Percentiles rank a stretch among this genome's conserved stretches.
These are phyloP conservation scores for Chinchilla lanigera DNA, from an alignment of 2,113 vertebrate genomes.

Conservation along the genomic window DNA sequence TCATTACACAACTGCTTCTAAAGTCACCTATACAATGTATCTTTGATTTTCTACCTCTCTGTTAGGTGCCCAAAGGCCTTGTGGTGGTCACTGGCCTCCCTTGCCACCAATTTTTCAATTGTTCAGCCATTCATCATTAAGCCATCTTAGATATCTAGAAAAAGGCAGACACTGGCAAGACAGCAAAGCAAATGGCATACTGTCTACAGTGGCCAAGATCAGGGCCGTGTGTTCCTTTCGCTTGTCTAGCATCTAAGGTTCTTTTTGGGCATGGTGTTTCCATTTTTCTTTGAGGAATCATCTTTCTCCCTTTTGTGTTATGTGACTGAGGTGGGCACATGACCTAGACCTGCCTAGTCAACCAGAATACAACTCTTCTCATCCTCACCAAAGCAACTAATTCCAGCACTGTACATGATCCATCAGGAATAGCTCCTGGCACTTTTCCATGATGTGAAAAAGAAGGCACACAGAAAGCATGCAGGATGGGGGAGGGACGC, in stretches of 20 bases:
- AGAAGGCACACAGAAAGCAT: not conserved
- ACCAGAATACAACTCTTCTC: not conserved
- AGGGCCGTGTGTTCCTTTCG: not conserved
- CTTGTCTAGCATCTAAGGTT: not conserved
- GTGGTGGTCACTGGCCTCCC: not conserved
- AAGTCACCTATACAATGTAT: not conserved
- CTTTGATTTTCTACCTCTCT: not conserved
- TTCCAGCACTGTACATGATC: not conserved
- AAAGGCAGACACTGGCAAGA: not conserved
- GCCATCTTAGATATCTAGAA: fast-evolving
- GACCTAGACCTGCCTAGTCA: not conserved
- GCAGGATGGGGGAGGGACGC: not conserved
- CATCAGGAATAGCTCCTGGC: not conserved
- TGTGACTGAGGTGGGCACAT: too few species aligned
- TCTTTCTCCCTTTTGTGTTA: not conserved
- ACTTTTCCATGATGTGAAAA: not conserved
- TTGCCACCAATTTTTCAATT: not conserved
- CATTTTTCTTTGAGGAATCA: not conserved
- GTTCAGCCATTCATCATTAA: not conserved
- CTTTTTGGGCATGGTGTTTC: not conserved
- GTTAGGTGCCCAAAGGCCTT: not conserved
- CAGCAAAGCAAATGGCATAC: not conserved
- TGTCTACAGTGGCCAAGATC: not conserved
- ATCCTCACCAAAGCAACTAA: too few species aligned
- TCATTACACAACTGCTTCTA: not conserved